These are phyloP conservation scores for Ammodytes marinus DNA, from an alignment of 2,113 vertebrate genomes.

Conservation along the genomic window DNA sequence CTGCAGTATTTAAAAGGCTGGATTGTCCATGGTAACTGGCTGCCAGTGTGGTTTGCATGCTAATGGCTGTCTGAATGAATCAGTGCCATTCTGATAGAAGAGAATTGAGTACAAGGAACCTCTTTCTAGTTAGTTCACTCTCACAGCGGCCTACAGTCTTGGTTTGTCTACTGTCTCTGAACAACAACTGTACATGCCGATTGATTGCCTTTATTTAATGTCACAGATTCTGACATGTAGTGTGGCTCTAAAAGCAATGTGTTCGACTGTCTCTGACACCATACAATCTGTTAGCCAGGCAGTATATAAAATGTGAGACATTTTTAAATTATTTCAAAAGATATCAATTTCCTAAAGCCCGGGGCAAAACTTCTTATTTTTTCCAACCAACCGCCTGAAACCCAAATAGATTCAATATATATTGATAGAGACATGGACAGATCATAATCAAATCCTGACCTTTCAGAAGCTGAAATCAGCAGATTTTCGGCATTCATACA, in stretches of 20 bases:
- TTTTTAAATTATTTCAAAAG: background rate
- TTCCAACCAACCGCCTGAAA: background rate
- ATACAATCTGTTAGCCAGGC: background rate
- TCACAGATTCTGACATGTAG: background rate
- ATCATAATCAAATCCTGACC: background rate
- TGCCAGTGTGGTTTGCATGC: constrained; percentile 75
- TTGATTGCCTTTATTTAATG: constrained; percentile 14
- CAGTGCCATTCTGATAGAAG: constrained; percentile 68
- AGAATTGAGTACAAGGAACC: constrained; percentile 75
- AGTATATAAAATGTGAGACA: background rate
- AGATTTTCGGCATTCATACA: background rate
- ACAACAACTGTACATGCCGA: constrained; percentile 49
- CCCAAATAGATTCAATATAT: background rate
- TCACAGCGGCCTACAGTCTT: constrained; percentile 61
- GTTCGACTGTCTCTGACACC: too few relatives aligned
- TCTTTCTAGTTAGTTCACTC: constrained; percentile 64
- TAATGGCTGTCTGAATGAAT: constrained; percentile 79
- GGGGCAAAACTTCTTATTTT: background rate
- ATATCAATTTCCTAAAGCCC: background rate
- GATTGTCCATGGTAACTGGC: constrained; percentile 66
- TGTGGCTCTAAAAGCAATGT: background rate
- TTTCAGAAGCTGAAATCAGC: background rate
- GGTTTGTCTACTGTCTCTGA: constrained; percentile 40
- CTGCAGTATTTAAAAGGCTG: constrained; percentile 67
- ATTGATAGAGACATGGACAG: background rate